Evolutionary conservation across 2,113 vertebrate species (phyloP), one percentile per base, ranked within the genome.

Genomic region (Anguilla japonica): DNA sequence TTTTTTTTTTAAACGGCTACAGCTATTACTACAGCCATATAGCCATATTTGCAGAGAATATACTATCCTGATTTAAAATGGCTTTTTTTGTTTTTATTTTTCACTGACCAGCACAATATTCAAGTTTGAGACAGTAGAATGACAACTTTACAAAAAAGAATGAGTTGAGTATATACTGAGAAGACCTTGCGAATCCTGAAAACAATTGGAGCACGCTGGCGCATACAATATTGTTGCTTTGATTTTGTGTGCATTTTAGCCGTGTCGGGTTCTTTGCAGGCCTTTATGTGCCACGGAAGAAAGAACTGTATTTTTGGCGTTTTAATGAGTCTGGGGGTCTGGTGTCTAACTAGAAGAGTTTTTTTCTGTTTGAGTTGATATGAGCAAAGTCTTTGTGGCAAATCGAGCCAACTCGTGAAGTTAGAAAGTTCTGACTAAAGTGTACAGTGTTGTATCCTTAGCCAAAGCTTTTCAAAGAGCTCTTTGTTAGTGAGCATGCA

Each of bases 301-400:
- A 34, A 16, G 34, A 80, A 34, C 26, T 79, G 75, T 79, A 26
- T 56, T 85, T 34, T 46, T 78, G 41, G 26, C 71, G 39, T 79
- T 80, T 41, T 80, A 80, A 41, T 80, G 41, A 41, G 79, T 18
- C 78, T 39, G 11, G 29, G 84, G 53, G 84, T 26, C 75, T 80
- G 3, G 34, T 20, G 40, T 18, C 40, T 57, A 34, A 50, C n/a
- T 41, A 29, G 67, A 46, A 67, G 50, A 20, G 26, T n/a, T 53
- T 43, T 75, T 6, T 85, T 41, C 75, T 79, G 79, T 79, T 85
- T 79, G 50, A 85, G 34, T 29, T 41, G 75, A 75, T 79, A 75
- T 13, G 22, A 46, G 84, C 34, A 85, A 75, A 16, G 84, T 20
- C 84, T 56, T 79, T 85, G 20, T 85, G 8, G 75, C 43, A 80